Percentiles rank a stretch among this genome's conserved stretches.
phyloP scores from a whole-genome alignment of 2,888 invertebrate species.

The Sphaerophoria rueppellii region DNA sequence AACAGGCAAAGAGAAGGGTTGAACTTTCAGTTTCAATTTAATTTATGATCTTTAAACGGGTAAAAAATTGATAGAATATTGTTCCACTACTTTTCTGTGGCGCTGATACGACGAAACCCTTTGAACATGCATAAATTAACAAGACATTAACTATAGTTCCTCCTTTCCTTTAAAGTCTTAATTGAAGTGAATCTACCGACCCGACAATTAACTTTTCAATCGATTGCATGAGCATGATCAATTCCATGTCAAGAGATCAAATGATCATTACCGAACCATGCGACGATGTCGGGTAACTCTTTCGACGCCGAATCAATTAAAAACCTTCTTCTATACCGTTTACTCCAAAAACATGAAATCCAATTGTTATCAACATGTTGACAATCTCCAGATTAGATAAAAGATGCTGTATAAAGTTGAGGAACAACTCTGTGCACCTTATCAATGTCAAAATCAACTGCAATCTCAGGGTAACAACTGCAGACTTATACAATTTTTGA shows the following conservation, averaged over 20 bases:
- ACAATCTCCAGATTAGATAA: background rate
- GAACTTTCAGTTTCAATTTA: too few relatives aligned
- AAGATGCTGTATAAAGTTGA: background rate
- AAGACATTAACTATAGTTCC: too few relatives aligned
- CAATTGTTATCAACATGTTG: background rate
- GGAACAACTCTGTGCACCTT: background rate
- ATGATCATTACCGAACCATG: background rate
- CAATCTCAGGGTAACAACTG: background rate
- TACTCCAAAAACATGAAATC: background rate
- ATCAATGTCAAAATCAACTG: constrained; percentile 19
- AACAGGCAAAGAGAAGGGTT: too few relatives aligned
- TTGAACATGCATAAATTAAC: too few relatives aligned
- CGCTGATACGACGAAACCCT: too few relatives aligned
- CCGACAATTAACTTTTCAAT: constrained; percentile 7
- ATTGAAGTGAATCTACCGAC: too few relatives aligned
- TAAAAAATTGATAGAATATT: too few relatives aligned
- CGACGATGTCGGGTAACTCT: background rate
- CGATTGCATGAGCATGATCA: constrained; percentile 28
- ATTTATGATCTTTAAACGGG: too few relatives aligned
- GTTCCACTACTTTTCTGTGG: too few relatives aligned
- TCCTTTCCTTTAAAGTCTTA: too few relatives aligned
- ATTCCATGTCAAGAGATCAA: constrained; percentile 18
- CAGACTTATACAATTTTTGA: background rate
- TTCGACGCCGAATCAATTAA: constrained; percentile 31
- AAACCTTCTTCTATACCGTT: background rate